Percentiles rank a stretch among this genome's conserved stretches.
Conservation (phyloP, 2,797 vertebrate genomes). For the Hylomyscus alleni region DNA sequence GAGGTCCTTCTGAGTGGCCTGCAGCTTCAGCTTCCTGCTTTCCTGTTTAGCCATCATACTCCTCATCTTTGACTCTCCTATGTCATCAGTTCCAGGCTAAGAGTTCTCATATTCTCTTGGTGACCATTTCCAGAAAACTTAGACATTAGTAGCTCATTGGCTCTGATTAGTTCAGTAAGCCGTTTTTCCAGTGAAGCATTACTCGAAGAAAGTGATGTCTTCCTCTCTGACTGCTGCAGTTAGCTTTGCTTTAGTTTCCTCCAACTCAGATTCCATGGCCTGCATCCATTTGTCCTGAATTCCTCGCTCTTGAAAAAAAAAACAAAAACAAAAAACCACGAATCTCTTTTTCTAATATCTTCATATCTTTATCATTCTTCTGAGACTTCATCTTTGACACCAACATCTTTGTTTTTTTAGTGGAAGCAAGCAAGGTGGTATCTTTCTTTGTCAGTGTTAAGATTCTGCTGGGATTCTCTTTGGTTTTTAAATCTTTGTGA, state of each 20-base stretch:
- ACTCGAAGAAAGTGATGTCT: constrained; percentile 92
- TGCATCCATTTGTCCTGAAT: constrained; percentile 93
- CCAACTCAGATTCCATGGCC: constrained; percentile 93
- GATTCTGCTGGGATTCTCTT: too few relatives aligned
- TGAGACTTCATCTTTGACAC: too few relatives aligned
- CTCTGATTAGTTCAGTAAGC: constrained; percentile 92
- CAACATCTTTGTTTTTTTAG: too few relatives aligned
- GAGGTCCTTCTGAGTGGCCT: constrained; percentile 82
- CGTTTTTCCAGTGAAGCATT: constrained; percentile 94
- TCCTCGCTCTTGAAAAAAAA: constrained; percentile 93
- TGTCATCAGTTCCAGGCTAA: constrained; percentile 95
- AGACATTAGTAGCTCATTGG: constrained; percentile 95
- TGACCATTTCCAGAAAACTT: constrained; percentile 96
- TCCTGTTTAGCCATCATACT: constrained; percentile 84
- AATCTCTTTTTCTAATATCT: constrained; percentile 88
- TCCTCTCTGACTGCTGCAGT: constrained; percentile 93
- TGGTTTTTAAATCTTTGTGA: too few relatives aligned
- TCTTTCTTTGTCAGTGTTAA: too few relatives aligned
- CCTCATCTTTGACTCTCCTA: constrained; percentile 94
- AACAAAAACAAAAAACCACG: constrained; percentile 92
- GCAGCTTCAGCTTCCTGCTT: constrained; percentile 86
- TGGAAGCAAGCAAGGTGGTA: too few relatives aligned
- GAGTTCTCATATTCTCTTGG: constrained; percentile 94
- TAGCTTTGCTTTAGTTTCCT: constrained; percentile 94
- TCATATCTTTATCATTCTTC: too few relatives aligned